These are phyloP conservation scores for Eupeodes corollae DNA, from an alignment of 1,140 invertebrate species.

Conservation along the genomic window DNA sequence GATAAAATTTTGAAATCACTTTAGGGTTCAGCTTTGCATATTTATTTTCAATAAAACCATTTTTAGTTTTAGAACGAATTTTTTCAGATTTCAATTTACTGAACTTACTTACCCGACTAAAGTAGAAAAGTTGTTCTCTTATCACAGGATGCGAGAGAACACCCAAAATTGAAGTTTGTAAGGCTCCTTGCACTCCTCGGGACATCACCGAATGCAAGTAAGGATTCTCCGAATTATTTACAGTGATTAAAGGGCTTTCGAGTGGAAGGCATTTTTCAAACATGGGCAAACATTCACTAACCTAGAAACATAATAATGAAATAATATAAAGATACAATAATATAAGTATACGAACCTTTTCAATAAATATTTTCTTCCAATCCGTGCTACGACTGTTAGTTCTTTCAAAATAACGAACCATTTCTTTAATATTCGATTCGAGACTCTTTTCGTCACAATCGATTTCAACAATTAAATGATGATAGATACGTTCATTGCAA, in stretches of 20 bases:
- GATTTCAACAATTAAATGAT: slow-evolving; percentile 86
- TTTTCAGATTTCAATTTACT: neutral
- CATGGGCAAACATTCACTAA: slow-evolving; percentile 29
- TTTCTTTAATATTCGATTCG: slow-evolving; percentile 77
- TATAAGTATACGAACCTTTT: slow-evolving; percentile 20
- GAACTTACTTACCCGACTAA: slow-evolving; percentile 38
- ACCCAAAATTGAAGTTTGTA: slow-evolving; percentile 6
- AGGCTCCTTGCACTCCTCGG: slow-evolving; percentile 8
- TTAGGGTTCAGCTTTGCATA: too few species aligned
- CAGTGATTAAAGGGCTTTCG: slow-evolving; percentile 38
- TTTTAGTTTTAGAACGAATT: too few species aligned
- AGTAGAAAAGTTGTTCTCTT: slow-evolving; percentile 39
- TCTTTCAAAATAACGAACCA: slow-evolving; percentile 83
- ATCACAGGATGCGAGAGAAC: slow-evolving; percentile 5
- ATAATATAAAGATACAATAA: neutral
- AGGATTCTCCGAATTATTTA: slow-evolving; percentile 37
- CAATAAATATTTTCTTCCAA: slow-evolving; percentile 3
- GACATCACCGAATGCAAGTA: slow-evolving; percentile 8
- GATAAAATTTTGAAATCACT: too few species aligned
- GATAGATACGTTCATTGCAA: slow-evolving; percentile 61
- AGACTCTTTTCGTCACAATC: slow-evolving; percentile 74
- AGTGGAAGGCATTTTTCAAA: slow-evolving; percentile 35
- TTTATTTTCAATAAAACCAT: too few species aligned
- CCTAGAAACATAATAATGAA: neutral
- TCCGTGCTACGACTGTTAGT: slow-evolving; percentile 56